phyloP scores from a whole-genome alignment of 92 coral and sea anemone species.

The Siderastrea siderea region DNA sequence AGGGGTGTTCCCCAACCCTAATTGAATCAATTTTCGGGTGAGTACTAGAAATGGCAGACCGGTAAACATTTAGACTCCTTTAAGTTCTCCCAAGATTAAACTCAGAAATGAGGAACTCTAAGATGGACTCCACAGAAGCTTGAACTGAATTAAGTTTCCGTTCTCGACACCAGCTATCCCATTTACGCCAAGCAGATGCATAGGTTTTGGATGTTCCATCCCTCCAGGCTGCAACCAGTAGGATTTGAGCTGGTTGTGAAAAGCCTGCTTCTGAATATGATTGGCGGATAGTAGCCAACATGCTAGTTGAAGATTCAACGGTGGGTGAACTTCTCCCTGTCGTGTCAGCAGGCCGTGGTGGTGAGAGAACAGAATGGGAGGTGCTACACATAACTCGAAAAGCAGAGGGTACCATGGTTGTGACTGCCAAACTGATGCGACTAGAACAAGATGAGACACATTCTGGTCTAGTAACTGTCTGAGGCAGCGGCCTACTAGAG shows the following conservation, averaged over 20 bases:
- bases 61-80: conserved; percentile 70
- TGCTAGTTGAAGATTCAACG: conserved; percentile 64
- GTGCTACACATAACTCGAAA: conserved; percentile 58
- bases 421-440: conserved; percentile 59
- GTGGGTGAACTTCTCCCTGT: conserved; percentile 49
- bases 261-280: conserved; percentile 59
- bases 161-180: conserved; percentile 71
- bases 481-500: conserved; percentile 61
- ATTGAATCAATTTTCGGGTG: conserved; percentile 56
- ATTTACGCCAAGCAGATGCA: conserved; percentile 69
- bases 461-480: conserved; percentile 45
- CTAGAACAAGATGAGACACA: conserved; percentile 54
- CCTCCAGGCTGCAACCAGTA: conserved; percentile 74
- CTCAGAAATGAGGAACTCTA: conserved; percentile 61
- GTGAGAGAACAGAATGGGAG: conserved; percentile 53
- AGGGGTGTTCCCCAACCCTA: conserved; percentile 68
- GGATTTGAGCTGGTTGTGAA: conserved; percentile 61
- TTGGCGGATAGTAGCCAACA: conserved; percentile 74
- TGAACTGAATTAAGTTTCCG: conserved; percentile 66
- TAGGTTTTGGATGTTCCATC: conserved; percentile 45
- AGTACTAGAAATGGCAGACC: conserved; percentile 64
- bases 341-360: conserved; percentile 55
- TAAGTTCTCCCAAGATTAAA: conserved; percentile 68
- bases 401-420: conserved; percentile 75
- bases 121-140: conserved; percentile 52